Evolutionary conservation across 2,113 vertebrate species (phyloP), one percentile per base, ranked within the genome.

Genomic region (Oncorhynchus tshawytscha): DNA sequence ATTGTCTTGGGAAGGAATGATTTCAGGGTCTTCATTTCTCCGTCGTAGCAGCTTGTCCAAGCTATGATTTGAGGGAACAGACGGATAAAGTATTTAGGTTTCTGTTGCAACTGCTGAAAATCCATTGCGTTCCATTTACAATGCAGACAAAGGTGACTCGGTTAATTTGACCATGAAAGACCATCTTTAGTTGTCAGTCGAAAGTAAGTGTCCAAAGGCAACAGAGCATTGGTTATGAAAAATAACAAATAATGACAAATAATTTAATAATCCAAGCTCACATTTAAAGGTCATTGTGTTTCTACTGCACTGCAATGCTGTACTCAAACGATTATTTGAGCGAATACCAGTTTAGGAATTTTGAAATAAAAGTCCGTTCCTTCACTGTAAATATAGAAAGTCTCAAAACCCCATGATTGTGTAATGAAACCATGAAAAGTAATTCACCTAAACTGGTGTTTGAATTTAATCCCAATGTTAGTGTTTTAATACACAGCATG

Each of bases 1-100:
- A 94, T 92, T 92, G 91, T 84, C 88, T 94, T 92, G 92, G 93
- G 90, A 91, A 89, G 70, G 93, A 96, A 95, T 2, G 94, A 96
- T 96, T 94, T 89, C 69, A 85, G 82, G 80, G 90, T 91, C 89
- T 94, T 93, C 81, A 87, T 88, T 90, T 93, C 89, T 93, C 93
- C 93, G 93, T 91, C 66, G 78, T 89, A 85, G 91, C 78, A 81
- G 88, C 92, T 84, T 88, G 84, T 92, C 88, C 91, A 91, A 91
- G 91, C 87, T 90, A 87, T 62, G 91, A 90, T 85, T 84, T 88
- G 78, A 85, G 88, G 86, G 90, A 91, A 91, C 24, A 25, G 88
- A 89, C 78, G 87, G 91, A 87, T 88, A 87, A 84, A 92, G 88
- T 86, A 90, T 92, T 88, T 93, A 88, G 88, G 82, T 91, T 93